Conservation (phyloP, 2,113 vertebrate genomes). For the Eulemur rufifrons region DNA sequence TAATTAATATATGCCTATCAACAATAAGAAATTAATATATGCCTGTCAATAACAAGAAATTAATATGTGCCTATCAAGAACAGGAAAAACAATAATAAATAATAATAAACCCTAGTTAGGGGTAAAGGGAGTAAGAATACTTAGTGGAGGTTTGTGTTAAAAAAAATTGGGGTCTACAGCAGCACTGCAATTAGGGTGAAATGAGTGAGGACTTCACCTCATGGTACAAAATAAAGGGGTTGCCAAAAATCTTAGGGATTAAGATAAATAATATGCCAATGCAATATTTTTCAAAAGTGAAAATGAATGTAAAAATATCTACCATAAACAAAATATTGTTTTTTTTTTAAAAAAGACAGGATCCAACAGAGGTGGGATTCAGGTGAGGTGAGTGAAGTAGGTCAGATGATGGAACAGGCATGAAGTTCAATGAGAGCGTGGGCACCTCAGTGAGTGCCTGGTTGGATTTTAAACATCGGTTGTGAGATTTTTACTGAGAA, state of each 20-base stretch:
- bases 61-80: too few species aligned
- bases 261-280: background rate
- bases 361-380: background rate
- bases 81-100: background rate
- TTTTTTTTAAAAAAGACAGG: background rate
- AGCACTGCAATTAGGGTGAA: background rate
- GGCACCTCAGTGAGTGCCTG: fast-evolving
- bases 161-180: background rate
- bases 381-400: too few species aligned
- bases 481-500: slow-evolving; percentile 29
- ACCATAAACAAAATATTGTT: background rate
- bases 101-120: background rate
- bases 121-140: background rate
- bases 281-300: background rate
- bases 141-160: background rate
- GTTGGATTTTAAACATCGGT: background rate
- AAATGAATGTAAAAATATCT: background rate
- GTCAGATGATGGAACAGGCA: fast-evolving
- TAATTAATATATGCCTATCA: too few species aligned
- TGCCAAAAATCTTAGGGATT: background rate
- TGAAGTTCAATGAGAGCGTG: background rate
- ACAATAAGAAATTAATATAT: too few species aligned
- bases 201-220: background rate
- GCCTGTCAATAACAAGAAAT: too few species aligned
- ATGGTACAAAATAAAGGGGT: background rate